Evolutionary conservation across 2,888 invertebrate genomes (phyloP).

Genomic region (Fragum fragum): DNA sequence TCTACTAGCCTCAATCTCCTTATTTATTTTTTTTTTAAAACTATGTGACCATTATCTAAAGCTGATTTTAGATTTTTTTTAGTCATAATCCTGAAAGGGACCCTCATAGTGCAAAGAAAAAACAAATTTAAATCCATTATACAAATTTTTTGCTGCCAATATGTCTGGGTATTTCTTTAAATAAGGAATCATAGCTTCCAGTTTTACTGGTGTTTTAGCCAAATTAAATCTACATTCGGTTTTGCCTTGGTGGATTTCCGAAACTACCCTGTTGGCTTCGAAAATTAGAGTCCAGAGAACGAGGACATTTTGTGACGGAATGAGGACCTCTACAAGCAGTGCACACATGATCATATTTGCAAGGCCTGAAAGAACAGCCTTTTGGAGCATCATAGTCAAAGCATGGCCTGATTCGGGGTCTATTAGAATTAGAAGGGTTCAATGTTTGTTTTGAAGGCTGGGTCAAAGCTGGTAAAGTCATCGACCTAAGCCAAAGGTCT

Average conservation of each 20-base stretch:
- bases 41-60: too few relatives aligned
- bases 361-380: neutral
- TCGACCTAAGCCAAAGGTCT: constrained; percentile 25
- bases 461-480: constrained; percentile 6
- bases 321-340: constrained; percentile 16
- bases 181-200: neutral
- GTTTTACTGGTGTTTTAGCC: constrained; percentile 11
- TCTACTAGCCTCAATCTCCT: too few relatives aligned
- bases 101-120: constrained; percentile 5
- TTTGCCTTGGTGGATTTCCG: too few relatives aligned
- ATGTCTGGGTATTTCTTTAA: constrained; percentile 4
- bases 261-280: too few relatives aligned
- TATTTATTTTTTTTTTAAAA: too few relatives aligned
- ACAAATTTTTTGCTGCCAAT: neutral
- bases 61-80: too few relatives aligned
- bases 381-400: neutral
- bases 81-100: neutral
- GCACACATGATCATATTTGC: constrained; percentile 15
- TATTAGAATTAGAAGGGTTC: neutral
- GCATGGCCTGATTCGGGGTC: neutral
- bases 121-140: constrained; percentile 11
- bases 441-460: neutral
- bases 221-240: neutral
- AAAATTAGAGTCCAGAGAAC: constrained; percentile 2
- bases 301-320: neutral